Conservation (phyloP, 2,113 vertebrate species). For the Pyrgilauda ruficollis region DNA sequence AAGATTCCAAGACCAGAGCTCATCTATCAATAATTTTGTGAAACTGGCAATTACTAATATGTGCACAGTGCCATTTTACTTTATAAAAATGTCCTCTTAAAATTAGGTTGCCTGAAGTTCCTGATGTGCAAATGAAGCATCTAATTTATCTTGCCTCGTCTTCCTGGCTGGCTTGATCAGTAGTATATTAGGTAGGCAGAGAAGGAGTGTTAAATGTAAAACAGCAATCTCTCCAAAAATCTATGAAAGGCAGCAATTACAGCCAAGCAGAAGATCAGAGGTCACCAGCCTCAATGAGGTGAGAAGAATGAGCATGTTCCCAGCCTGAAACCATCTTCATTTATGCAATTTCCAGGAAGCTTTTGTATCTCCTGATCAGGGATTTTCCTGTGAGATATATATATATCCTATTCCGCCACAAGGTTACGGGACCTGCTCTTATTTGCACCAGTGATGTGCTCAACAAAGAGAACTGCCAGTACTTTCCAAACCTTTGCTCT, state of each 20-base stretch:
- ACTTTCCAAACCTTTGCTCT: not conserved
- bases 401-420: not conserved
- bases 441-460: not conserved
- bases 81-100: constrained; percentile 72
- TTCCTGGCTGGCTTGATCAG: constrained; percentile 50
- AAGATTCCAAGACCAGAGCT: constrained; percentile 47
- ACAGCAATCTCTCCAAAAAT: not conserved
- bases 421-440: not conserved
- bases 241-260: not conserved
- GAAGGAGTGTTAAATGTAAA: constrained; percentile 30
- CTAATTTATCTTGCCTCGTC: constrained; percentile 70
- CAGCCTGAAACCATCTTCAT: not conserved
- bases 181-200: constrained; percentile 27
- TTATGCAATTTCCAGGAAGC: not conserved
- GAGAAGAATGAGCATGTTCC: not conserved
- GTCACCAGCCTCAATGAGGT: not conserved
- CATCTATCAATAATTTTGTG: constrained; percentile 58
- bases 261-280: not conserved
- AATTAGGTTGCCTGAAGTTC: constrained; percentile 70
- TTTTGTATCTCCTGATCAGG: not conserved
- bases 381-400: not conserved
- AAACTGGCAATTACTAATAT: constrained; percentile 50
- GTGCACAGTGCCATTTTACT: constrained; percentile 55
- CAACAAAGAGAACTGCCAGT: not conserved
- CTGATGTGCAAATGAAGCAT: constrained; percentile 71